These are phyloP conservation scores for Eilema sororculum DNA, from an alignment of 2,888 invertebrate species.

Conservation along the genomic window DNA sequence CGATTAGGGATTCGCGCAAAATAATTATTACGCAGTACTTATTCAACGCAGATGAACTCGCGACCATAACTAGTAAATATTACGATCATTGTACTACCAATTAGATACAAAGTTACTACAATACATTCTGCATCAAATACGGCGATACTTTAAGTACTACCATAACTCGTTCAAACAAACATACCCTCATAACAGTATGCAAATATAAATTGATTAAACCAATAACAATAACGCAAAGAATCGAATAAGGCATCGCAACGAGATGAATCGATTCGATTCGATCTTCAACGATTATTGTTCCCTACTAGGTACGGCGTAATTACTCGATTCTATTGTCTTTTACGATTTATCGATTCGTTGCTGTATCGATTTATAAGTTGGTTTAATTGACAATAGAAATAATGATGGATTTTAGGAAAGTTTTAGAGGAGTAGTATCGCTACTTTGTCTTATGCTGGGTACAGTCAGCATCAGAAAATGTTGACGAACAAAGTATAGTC, in stretches of 20 bases:
- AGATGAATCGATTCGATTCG: slow-evolving; percentile 64
- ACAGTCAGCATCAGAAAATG: no score
- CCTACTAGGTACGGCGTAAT: slow-evolving; percentile 60
- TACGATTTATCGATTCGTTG: slow-evolving; percentile 68
- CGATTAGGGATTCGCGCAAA: not conserved
- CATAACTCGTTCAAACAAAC: slow-evolving; percentile 29
- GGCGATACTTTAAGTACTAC: not conserved
- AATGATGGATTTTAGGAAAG: slow-evolving; percentile 33
- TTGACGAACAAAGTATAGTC: no score
- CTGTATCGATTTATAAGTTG: slow-evolving; percentile 47
- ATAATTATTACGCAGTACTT: not conserved
- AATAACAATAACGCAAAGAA: slow-evolving; percentile 76
- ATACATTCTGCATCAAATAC: not conserved
- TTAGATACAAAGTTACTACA: not conserved
- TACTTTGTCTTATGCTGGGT: not conserved
- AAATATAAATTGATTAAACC: slow-evolving; percentile 77
- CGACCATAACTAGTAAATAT: not conserved
- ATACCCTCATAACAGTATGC: slow-evolving; percentile 66
- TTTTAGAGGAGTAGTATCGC: not conserved
- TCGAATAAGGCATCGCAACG: slow-evolving; percentile 80
- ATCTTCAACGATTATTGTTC: slow-evolving; percentile 28
- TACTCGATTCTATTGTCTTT: slow-evolving; percentile 76
- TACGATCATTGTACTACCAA: not conserved
- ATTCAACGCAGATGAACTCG: not conserved
- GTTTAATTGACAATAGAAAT: slow-evolving; percentile 55